Evolutionary conservation across 2,797 vertebrate genomes (phyloP), one percentile per base, ranked within the genome.

Genomic region (Crocidura indochinensis): DNA sequence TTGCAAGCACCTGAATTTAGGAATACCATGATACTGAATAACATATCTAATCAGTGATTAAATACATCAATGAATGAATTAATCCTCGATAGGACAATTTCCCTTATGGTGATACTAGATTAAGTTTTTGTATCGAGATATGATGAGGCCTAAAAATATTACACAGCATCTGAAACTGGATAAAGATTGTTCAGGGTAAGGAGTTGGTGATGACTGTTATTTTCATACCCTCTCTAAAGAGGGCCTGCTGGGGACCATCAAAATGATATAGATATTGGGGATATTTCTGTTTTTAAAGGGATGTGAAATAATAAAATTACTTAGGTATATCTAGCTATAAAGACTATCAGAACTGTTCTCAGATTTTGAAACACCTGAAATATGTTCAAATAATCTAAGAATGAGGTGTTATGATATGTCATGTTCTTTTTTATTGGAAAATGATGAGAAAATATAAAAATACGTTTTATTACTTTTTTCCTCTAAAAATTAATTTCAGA

Each of bases 1-100:
- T 46, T 14, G 12, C 29, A 31, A 72, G 29, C 1, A 0, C 12
- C 29, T 38, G 44, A 44, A 5, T 19, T 38, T 19, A 27, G 7
- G 5, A n/a, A 19, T 2, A 7, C 5, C 2, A 5, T 0, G 1
- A 2, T 10, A 3, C 0, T 0, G 53, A n/a, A 49, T 17, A 26
- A 4, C 3, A 2, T 19, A 53, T 27, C 8, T 0, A 7, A 4
- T 0, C 14, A 72, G 51, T 27, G 46, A 0, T 0, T 0, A 1
- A 67, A 44, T 8, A 38, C 7, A 7, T 3, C 4, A 0, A 2
- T 60, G 56, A 24, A 15, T 2, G 29, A 6, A n/a, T 1, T 17
- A 14, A 29, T 24, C 10, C 26, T 27, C 17, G 2, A 2, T 51
- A 82, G 19, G 53, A 38, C 31, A 8, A 20, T 64, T 85, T 20